Evolutionary conservation across 2,113 vertebrate genomes (phyloP).

Genomic region (Vireo altiloquus): DNA sequence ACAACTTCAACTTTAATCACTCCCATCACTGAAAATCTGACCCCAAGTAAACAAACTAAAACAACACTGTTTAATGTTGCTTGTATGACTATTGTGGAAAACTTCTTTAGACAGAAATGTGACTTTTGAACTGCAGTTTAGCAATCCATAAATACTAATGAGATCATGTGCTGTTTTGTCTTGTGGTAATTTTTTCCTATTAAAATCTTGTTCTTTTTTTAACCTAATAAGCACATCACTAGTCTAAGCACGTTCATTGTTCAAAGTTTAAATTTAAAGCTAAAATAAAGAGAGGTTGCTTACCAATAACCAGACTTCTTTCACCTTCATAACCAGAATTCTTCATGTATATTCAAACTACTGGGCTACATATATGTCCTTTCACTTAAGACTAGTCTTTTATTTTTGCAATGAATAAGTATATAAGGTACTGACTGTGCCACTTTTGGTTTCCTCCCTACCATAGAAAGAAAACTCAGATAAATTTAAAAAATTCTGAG

Average conservation of each 20-base stretch:
- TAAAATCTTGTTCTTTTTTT: slow-evolving; percentile 47
- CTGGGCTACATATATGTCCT: neutral
- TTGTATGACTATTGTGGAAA: neutral
- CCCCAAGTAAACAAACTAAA: slow-evolving; percentile 3
- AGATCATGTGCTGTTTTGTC: neutral
- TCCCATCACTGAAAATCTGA: neutral
- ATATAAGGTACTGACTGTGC: neutral
- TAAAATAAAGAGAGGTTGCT: neutral
- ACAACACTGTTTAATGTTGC: neutral
- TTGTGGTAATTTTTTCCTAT: slow-evolving; percentile 25
- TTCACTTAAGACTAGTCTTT: neutral
- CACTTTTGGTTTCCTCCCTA: neutral
- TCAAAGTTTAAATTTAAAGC: neutral
- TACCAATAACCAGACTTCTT: neutral
- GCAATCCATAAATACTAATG: slow-evolving; percentile 31
- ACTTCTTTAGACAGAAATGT: neutral
- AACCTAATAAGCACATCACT: slow-evolving; percentile 5
- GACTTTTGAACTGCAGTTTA: slow-evolving; percentile 26
- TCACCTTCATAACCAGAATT: neutral
- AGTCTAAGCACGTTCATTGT: neutral
- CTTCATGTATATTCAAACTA: neutral
- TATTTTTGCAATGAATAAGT: neutral
- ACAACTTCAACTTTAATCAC: neutral
- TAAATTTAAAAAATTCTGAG: neutral
- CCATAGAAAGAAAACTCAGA: neutral